Percentiles rank a stretch among this genome's conserved stretches.
phyloP scores from a whole-genome alignment of 1,140 invertebrate species.

The Bemisia tabaci region DNA sequence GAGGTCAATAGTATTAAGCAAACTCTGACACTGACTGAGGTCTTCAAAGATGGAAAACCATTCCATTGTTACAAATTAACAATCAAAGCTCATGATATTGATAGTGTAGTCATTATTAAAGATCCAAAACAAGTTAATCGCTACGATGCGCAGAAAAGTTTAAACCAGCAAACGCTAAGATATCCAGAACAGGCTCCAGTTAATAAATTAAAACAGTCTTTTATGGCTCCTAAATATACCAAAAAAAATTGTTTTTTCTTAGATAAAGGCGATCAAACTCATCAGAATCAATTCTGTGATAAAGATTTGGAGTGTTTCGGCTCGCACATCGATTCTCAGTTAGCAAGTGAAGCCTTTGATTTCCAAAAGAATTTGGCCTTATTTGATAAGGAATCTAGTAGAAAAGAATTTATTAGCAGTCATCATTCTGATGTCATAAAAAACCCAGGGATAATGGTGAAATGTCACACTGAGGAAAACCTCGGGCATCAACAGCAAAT shows the following conservation, averaged over 20 bases:
- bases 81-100: background rate
- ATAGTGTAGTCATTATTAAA: background rate
- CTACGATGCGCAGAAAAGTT: background rate
- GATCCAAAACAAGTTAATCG: background rate
- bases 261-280: too few species aligned
- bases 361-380: slow-evolving; percentile 85
- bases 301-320: too few species aligned
- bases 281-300: too few species aligned
- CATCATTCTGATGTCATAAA: slow-evolving; percentile 45
- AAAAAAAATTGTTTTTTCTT: too few species aligned
- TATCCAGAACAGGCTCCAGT: too few species aligned
- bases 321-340: too few species aligned
- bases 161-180: background rate
- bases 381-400: slow-evolving; percentile 60
- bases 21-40: background rate
- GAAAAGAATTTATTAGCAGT: slow-evolving; percentile 11
- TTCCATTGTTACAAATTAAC: background rate
- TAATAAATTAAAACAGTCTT: too few species aligned
- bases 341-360: slow-evolving; percentile 69
- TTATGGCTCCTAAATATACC: too few species aligned
- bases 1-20: background rate
- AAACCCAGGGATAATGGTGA: slow-evolving; percentile 34
- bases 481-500: background rate
- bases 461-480: slow-evolving; percentile 71
- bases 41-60: background rate